Evolutionary conservation across 2,797 vertebrate species (phyloP).

Genomic region (Leptoclinus maculatus): DNA sequence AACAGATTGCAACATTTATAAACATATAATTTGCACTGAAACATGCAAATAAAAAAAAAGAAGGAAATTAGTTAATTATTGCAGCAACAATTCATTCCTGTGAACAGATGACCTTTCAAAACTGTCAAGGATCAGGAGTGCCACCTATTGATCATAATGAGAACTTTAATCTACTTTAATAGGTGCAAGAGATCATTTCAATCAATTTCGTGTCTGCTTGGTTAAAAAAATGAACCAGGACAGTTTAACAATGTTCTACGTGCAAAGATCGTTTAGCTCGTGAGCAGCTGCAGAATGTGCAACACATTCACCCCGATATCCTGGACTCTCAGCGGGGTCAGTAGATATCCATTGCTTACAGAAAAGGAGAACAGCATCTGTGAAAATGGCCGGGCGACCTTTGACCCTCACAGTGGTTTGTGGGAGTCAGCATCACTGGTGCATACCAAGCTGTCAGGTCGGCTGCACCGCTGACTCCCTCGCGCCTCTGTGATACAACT

Average conservation of each 20-base stretch:
- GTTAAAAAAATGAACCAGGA: slow-evolving; percentile 22
- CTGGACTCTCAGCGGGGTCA: slow-evolving; percentile 6
- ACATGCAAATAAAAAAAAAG: background rate
- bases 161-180: slow-evolving; percentile 35
- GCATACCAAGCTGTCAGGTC: slow-evolving; percentile 63
- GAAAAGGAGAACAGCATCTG: slow-evolving; percentile 60
- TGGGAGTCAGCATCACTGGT: slow-evolving; percentile 43
- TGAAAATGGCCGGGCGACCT: slow-evolving; percentile 52
- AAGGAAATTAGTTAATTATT: background rate
- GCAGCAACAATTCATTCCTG: slow-evolving; percentile 9
- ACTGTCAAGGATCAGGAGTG: slow-evolving; percentile 48
- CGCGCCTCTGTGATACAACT: slow-evolving; percentile 28
- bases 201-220: slow-evolving; percentile 30
- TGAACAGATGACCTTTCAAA: slow-evolving; percentile 44
- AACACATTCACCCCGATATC: background rate
- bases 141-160: slow-evolving; percentile 61
- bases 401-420: slow-evolving; percentile 47
- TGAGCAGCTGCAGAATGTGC: slow-evolving; percentile 26
- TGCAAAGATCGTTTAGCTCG: slow-evolving; percentile 4
- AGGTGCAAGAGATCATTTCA: slow-evolving; percentile 21
- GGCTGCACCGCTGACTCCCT: slow-evolving; percentile 1
- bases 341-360: slow-evolving; percentile 38
- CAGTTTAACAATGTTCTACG: slow-evolving; percentile 16
- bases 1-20: background rate
- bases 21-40: background rate